Evolutionary conservation across 2,888 invertebrate species (phyloP), one percentile per base, ranked within the genome.

Genomic region (Cartodere bifasciata): DNA sequence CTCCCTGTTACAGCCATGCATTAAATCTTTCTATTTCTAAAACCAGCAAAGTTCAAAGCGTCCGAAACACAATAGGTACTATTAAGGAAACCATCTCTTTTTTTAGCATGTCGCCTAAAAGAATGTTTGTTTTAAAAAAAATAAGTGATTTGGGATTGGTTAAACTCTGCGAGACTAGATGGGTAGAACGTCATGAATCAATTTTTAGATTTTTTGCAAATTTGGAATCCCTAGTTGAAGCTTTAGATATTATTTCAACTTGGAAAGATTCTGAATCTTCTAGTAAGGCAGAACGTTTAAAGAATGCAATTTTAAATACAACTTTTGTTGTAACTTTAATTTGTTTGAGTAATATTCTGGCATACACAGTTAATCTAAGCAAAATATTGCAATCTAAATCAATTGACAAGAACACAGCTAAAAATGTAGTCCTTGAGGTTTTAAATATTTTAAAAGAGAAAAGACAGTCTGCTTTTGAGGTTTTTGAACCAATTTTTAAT

Each of bases 1-100:
- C 42, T 30, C 44, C 43, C 12, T 46, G 47, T 33, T 40, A 30
- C 31, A 47, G 43, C 32, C 47, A 46, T 35, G 32, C 35, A 16
- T 29, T 47, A 12, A 47, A 48, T 29, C 44, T 44, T 32, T 44
- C 40, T 10, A 34, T 45, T 28, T 31, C 40, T 11, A 42, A 35
- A 24, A 39, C 43, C 25, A 39, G 38, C 17, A 42, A 42, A 17
- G 40, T 46, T 21, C 28, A 23, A 17, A 28, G 28, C 12, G 40
- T 40, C 31, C 35, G 43, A 13, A 39, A 38, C 29, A 31, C 41
- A 20, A 28, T 37, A 16, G 37, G 32, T 26, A 43, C 38, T 16
- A 45, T 44, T 39, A 43, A 36, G 32, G 38, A 36, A 21, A 30
- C 39, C 16, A 28, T 40, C 2, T 20, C 28, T 12, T 40, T 42